Base-by-base conservation (phyloP, 2,888 invertebrate genomes). In the Campopleginae sp. region DNA sequence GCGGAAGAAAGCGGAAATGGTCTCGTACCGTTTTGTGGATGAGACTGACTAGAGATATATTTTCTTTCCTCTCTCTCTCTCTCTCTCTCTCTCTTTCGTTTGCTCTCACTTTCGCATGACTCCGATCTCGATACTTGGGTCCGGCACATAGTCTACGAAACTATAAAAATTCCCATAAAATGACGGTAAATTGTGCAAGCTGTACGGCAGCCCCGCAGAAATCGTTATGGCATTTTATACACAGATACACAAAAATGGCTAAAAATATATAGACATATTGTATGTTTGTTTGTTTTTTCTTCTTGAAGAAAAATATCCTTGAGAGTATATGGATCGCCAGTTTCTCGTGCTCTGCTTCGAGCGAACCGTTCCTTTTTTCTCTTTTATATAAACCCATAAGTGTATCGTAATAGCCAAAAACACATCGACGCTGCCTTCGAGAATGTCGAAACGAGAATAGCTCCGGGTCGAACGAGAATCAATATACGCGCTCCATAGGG, bases 111-210 rank as follows among this genome's bases (percentile, higher is more conserved):
- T 42, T 1, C 58, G n/a, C 78, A 58, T 58, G 65, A 79, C 63
- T 42, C 54, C 46, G 71, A 72, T 80, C 77, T 68, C 72, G 48
- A 71, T 72, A 33, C 65, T 66, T 51, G 42, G 66, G 75, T 72
- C 82, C 76, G 88, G 90, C 89, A 88, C 90, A 89, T 89, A 91
- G 92, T 91, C 91, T 91, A 90, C 90, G 89, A 88, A 91, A 89
- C 91, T 89, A 92, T 92, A 92, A 92, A 92, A 92, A 91, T 91
- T 87, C 90, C 88, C 90, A 90, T 92, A 92, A 92, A 92, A 91
- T 89, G 81, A 88, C 87, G 90, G 90, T 92, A 92, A 92, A 92
- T 88, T 89, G 88, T 81, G 71, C 85, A 72, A 80, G 79, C 66
- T 66, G 71, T 82, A 82, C 79, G 71, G 70, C 86, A 85, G 82